These are phyloP conservation scores for Carassius carassius DNA, from an alignment of 2,113 vertebrate genomes.

Conservation along the genomic window DNA sequence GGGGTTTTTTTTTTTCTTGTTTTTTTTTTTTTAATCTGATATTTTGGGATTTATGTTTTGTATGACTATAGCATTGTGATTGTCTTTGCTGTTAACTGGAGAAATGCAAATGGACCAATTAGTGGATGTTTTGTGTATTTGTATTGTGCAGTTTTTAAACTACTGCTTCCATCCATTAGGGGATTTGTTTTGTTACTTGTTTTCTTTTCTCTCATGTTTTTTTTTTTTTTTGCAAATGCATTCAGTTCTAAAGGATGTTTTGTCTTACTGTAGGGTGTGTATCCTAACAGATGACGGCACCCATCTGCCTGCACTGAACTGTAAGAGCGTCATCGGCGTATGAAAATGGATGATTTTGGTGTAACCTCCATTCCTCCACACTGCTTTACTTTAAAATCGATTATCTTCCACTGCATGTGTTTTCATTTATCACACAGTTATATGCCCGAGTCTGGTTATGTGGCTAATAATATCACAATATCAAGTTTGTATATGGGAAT, in stretches of 20 bases:
- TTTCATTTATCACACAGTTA: slow-evolving; percentile 32
- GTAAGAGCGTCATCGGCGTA: background rate
- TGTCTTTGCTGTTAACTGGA: background rate
- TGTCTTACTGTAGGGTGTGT: slow-evolving; percentile 21
- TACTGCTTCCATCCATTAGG: background rate
- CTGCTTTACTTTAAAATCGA: slow-evolving; percentile 10
- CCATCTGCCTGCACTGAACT: background rate
- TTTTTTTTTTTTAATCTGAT: background rate
- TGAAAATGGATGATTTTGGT: background rate
- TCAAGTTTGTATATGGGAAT: slow-evolving; percentile 63
- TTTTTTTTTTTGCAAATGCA: background rate
- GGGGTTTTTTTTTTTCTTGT: background rate
- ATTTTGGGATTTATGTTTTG: background rate
- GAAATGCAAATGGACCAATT: slow-evolving; percentile 32
- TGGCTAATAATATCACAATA: slow-evolving; percentile 58
- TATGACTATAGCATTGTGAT: background rate
- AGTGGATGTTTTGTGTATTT: slow-evolving; percentile 39
- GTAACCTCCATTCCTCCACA: background rate
- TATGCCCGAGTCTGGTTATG: slow-evolving; percentile 49
- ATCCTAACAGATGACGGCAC: slow-evolving; percentile 4
- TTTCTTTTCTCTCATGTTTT: too few relatives aligned
- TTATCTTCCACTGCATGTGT: slow-evolving; percentile 51
- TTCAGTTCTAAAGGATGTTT: background rate
- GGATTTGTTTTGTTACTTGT: background rate
- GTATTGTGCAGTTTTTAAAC: background rate